Evolutionary conservation across 1,140 invertebrate genomes (phyloP), one percentile per base, ranked within the genome.

Genomic region (Lithobius niger): DNA sequence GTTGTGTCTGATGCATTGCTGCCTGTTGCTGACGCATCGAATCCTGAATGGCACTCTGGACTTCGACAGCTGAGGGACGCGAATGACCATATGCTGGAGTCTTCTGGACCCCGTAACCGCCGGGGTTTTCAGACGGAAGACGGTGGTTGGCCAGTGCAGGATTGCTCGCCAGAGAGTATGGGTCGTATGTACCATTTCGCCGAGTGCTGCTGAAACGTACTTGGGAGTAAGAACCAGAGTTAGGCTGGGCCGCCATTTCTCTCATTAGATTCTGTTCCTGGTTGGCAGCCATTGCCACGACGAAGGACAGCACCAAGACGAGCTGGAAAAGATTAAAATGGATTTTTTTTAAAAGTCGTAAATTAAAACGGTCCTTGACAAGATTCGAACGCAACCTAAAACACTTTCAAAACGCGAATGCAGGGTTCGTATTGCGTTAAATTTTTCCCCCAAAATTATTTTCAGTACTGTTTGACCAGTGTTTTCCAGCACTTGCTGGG

Each of bases 81-180:
- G 4, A 50, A 4, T 4, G 48, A 13, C 6, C 13, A 47, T 10
- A 18, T 47, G 44, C 13, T 21, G 10, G 10, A 22, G 15, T 6
- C 6, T 47, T 47, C 10, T 47, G 10, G 10, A 13, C 22, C n/a
- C n/a, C 31, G 31, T 36, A n/a, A n/a, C 31, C 31, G n/a, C 31
- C n/a, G 31, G 31, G n/a, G 10, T 36, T 10, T 36, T 10, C 31
- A 36, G 22, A 18, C 22, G 10, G 48, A 26, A 50, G 25, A n/a
- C 48, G 10, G 25, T 50, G 48, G 27, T 50, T 50, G 24, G 48
- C 48, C 6, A 50, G 19, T 10, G 48, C 48, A 6, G 48, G 48
- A 19, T 50, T 50, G 48, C 21, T 25, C 24, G 27, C 24, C 21
- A 50, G 3, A 25, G 13, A 25, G 19, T 26, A 27, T 16, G 48